Evolutionary conservation across 2,797 vertebrate species (phyloP), one percentile per base, ranked within the genome.

Genomic region (Acridotheres tristis): DNA sequence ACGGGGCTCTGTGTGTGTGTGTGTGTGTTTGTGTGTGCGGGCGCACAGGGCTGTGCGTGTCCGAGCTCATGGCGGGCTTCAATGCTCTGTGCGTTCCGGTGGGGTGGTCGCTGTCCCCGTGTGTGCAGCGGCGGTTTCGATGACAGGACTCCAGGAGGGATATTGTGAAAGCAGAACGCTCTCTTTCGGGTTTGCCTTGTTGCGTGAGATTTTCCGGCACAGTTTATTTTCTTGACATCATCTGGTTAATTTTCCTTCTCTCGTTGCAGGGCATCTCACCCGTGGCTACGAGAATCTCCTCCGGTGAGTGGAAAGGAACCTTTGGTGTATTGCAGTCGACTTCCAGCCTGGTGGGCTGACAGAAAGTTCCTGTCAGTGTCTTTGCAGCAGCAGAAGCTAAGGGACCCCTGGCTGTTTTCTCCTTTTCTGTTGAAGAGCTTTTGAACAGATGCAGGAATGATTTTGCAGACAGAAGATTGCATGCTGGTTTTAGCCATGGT

Each of bases 261-360:
- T 3, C 2, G 0, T 36, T 69, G 55, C 16, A 59, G 32, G 16
- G 16, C 13, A 16, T 3, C 16, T 69, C 10, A 69, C 3, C 3
- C 16, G 8, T 69, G 65, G 65, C 54, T 69, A 12, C 0, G 36
- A 25, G 26, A 30, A 59, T 21, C 78, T 69, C 4, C 6, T 50
- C 23, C 2, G 2, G 9, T 34, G 53, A 48, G 5, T 29, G 23
- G 43, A 57, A n/a, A 40, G 23, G 15, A 68, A 15, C 29, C 25
- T 68, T 50, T n/a, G 10, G 36, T 10, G 4, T 59, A 19, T 29
- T 34, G 30, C 36, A 34, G 16, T 16, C 1, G 6, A 48, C 5
- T 50, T 36, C 36, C 34, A 29, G 19, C 15, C 25, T 80, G 36
- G 13, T 29, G 25, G 25, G 20, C 54, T 50, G 30, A 29, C 23